These are phyloP conservation scores for Chelonia mydas DNA, from an alignment of 2,797 vertebrate species.

Conservation along the genomic window DNA sequence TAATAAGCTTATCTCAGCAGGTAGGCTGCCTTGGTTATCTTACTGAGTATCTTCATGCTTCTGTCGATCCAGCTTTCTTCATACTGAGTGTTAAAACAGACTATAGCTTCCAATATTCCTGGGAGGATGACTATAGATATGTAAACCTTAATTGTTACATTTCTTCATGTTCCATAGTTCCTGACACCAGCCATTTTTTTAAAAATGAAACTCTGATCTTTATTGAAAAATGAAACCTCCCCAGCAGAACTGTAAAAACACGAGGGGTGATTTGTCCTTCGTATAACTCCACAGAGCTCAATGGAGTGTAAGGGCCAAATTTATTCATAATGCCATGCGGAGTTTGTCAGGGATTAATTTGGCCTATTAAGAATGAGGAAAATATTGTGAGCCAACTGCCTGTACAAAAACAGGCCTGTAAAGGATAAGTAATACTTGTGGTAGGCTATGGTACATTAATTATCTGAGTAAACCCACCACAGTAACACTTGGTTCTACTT, in stretches of 20 bases:
- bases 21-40: background rate
- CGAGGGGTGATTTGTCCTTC: rapidly evolving
- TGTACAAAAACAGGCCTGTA: background rate
- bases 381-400: background rate
- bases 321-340: background rate
- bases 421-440: rapidly evolving
- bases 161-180: background rate
- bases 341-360: rapidly evolving
- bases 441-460: rapidly evolving
- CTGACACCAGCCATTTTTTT: background rate
- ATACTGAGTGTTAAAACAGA: rapidly evolving
- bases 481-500: rapidly evolving
- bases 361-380: background rate
- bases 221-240: background rate
- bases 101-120: background rate
- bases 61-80: background rate
- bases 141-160: background rate
- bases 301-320: background rate
- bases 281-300: background rate
- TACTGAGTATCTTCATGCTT: background rate
- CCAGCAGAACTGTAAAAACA: background rate
- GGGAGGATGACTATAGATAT: background rate
- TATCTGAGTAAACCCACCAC: background rate
- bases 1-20: rapidly evolving
- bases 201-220: background rate